phyloP scores from a whole-genome alignment of 2,888 invertebrate species.

The Caenorhabditis becei region DNA sequence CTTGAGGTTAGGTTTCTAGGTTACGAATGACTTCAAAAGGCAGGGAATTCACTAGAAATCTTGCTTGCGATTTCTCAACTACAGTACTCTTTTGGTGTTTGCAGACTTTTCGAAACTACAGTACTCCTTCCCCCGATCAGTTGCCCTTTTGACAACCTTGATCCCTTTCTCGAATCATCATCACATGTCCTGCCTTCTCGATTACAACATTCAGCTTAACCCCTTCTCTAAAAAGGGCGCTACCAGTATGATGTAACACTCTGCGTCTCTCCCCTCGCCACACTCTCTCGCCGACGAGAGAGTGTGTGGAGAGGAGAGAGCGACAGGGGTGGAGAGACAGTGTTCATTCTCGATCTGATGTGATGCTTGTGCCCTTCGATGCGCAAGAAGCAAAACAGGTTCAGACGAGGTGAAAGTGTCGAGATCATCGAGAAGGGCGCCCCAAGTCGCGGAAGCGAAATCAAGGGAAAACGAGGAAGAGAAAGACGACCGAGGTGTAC shows the following conservation, averaged over 20 bases:
- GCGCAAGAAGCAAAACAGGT: constrained; percentile 27
- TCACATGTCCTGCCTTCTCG: background rate
- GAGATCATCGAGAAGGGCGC: constrained; percentile 45
- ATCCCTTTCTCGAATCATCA: constrained; percentile 2
- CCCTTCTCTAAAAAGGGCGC: background rate
- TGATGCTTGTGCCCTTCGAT: constrained; percentile 29
- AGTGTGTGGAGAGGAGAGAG: constrained; percentile 5
- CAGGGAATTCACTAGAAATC: no score
- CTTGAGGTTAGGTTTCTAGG: no score
- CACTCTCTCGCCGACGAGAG: background rate
- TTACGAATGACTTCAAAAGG: no score
- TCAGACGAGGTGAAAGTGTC: constrained; percentile 53
- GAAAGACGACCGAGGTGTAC: background rate
- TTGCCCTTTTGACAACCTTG: background rate
- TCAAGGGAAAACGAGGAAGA: constrained; percentile 2
- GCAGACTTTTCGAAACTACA: no score
- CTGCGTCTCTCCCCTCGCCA: constrained; percentile 15
- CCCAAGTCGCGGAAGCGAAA: background rate
- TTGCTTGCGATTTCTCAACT: no score
- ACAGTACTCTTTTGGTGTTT: no score
- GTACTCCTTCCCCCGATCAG: no score
- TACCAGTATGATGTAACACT: constrained; percentile 1
- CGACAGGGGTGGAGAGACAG: constrained; percentile 6
- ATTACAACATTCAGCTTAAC: background rate
- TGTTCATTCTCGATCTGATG: constrained; percentile 43